Evolutionary conservation across 2,113 vertebrate genomes (phyloP), one percentile per base, ranked within the genome.

Genomic region (Dipodomys merriami): DNA sequence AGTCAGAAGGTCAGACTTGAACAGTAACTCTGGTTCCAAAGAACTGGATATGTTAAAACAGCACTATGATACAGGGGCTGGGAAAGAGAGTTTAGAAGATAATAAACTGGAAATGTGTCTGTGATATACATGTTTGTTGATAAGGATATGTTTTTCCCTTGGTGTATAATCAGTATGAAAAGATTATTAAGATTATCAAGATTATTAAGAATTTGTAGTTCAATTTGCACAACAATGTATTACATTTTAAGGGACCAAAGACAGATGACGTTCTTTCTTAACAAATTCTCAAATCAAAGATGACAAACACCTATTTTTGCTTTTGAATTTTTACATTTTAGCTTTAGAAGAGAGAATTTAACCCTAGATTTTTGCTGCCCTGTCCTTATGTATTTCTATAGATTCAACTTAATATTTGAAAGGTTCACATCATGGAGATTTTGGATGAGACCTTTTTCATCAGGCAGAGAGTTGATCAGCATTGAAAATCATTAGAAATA

Each of bases 381-480:
- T 39, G 8, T 20, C n/a, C 30, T 23, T 29, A 7, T 93, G 88
- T 88, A 86, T 94, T 93, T 96, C 91, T 25, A 67, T 27, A 79
- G 46, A 79, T 6, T 60, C 23, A n/a, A 46, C 84, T 78, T 39
- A 33, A 39, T 94, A 49, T 74, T 46, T 87, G 60, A 29, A 91
- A 88, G 60, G 6, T 1, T 0, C 35, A 33, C n/a, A 4, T 81
- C 9, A 49, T 64, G 84, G 29, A 69, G 83, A 78, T 77, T 15
- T 57, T 27, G 13, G 5, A 23, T 25, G 23, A 20, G 5, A 8
- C 33, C 90, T 9, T 30, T 86, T 83, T 82, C 86, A 16, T 65
- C 57, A 87, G n/a, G 12, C 39, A 81, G 39, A 1, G 22, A 80
- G 15, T 12, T 15, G 13, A 33, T 57, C 33, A 64, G n/a, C n/a